Conservation (phyloP, 2,888 invertebrate species). For the Monopis laevigella region DNA sequence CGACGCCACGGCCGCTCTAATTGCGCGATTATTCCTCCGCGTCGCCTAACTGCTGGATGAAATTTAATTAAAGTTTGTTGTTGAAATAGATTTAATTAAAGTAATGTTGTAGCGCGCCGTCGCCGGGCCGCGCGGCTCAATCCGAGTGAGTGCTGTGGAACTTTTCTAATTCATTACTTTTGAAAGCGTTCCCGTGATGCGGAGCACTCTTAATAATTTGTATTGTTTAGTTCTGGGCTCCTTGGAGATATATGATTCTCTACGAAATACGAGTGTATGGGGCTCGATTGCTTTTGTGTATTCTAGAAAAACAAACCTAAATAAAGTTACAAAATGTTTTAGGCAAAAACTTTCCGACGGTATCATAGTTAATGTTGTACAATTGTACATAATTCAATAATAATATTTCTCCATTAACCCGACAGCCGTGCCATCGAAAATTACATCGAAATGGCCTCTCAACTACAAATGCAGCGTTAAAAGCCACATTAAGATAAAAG, state of each 20-base stretch:
- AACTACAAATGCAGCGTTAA: conserved; percentile 55
- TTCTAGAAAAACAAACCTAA: too few species aligned
- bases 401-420: conserved; percentile 56
- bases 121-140: conserved; percentile 49
- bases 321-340: too few species aligned
- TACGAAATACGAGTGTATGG: too few species aligned
- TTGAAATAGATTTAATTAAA: conserved; percentile 71
- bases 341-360: too few species aligned
- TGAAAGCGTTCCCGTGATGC: conserved; percentile 66
- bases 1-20: conserved; percentile 67
- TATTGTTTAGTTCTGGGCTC: conserved; percentile 57
- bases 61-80: conserved; percentile 71
- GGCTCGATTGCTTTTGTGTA: too few species aligned
- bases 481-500: conserved; percentile 62
- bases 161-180: conserved; percentile 68
- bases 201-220: conserved; percentile 67
- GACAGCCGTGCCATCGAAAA: conserved; percentile 43
- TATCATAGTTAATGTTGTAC: too few species aligned
- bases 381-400: too few species aligned
- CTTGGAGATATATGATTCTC: too few species aligned
- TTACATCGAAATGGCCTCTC: conserved; percentile 52
- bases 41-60: conserved; percentile 68
- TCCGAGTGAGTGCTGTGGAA: conserved; percentile 66
- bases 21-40: conserved; percentile 67
- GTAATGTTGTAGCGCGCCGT: conserved; percentile 64